phyloP scores from a whole-genome alignment of 2,797 vertebrate species.

The Atherinosoma microstoma region DNA sequence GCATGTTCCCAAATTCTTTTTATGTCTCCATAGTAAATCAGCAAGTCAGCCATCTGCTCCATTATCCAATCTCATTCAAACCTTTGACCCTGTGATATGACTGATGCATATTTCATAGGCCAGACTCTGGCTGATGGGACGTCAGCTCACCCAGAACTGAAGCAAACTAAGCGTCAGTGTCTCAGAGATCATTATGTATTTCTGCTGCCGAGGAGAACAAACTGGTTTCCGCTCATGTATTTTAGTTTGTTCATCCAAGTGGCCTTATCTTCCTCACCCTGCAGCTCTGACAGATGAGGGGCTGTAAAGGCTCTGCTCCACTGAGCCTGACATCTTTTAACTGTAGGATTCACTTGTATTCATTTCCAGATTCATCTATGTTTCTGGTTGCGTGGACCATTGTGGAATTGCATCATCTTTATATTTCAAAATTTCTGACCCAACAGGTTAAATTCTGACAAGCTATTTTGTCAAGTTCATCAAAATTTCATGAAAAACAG shows the following conservation, averaged over 20 bases:
- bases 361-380: not conserved
- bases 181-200: constrained; percentile 25
- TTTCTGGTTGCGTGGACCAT: not conserved
- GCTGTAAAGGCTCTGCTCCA: constrained; percentile 23
- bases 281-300: constrained; percentile 32
- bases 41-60: constrained; percentile 31
- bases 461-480: not conserved
- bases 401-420: not conserved
- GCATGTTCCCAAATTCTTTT: constrained; percentile 9
- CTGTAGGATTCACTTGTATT: constrained; percentile 8
- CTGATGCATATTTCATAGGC: constrained; percentile 27
- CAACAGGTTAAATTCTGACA: not conserved
- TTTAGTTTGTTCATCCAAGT: constrained; percentile 21
- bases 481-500: too few species aligned
- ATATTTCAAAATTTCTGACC: not conserved
- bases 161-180: constrained; percentile 13
- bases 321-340: constrained; percentile 4
- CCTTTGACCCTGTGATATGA: constrained; percentile 15
- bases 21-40: constrained; percentile 4
- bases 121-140: constrained; percentile 10
- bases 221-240: constrained; percentile 21
- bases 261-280: constrained; percentile 16
- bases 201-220: constrained; percentile 18
- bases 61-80: constrained; percentile 22
- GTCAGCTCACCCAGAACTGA: not conserved